Evolutionary conservation across 2,797 vertebrate species (phyloP).

Genomic region (Setipinna tenuifilis): DNA sequence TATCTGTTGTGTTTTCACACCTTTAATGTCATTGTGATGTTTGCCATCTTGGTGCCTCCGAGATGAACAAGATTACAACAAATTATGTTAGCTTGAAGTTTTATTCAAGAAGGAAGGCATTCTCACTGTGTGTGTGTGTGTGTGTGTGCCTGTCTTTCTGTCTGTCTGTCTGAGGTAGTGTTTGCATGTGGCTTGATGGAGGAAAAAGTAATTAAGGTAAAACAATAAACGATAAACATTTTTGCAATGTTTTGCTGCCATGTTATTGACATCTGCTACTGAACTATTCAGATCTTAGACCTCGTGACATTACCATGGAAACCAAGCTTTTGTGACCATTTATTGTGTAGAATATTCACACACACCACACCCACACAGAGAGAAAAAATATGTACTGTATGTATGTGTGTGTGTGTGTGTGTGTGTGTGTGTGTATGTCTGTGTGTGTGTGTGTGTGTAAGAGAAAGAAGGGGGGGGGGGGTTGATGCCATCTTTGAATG

Average conservation of each 20-base stretch:
- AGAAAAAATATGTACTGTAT: background rate
- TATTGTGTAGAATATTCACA: background rate
- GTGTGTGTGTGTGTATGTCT: too few species aligned
- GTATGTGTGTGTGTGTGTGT: too few species aligned
- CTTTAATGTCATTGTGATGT: background rate
- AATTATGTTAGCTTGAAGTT: background rate
- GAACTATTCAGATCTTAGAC: background rate
- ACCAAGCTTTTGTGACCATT: background rate
- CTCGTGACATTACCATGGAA: conserved; percentile 8
- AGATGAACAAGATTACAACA: background rate
- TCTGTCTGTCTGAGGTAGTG: background rate
- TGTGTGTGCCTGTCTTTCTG: background rate
- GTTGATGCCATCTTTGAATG: too few species aligned
- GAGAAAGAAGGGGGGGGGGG: too few species aligned
- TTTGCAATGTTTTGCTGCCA: background rate
- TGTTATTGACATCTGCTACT: background rate
- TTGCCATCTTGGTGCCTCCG: background rate
- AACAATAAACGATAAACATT: background rate
- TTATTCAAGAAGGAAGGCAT: background rate
- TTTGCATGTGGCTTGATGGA: too few species aligned
- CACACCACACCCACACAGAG: background rate
- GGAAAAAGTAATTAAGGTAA: background rate
- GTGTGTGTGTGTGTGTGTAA: too few species aligned
- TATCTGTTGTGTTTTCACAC: background rate
- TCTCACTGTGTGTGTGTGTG: background rate